Percentiles rank a stretch among this genome's conserved stretches.
Conservation (phyloP, 2,888 invertebrate species). For the Dicranocentrus wangi region DNA sequence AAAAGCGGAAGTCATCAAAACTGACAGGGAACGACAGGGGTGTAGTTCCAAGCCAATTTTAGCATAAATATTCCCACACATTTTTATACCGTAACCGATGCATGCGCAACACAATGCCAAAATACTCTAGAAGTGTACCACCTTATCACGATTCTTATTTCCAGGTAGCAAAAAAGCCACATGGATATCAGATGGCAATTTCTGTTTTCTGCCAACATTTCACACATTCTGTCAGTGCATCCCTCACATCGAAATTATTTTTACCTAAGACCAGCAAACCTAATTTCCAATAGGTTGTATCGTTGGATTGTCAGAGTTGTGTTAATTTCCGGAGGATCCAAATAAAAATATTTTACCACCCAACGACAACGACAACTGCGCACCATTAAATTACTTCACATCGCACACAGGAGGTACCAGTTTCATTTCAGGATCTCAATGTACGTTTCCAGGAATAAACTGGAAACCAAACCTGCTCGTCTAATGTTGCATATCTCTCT, state of each 20-base stretch:
- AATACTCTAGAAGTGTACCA: too few species aligned
- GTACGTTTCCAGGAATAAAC: neutral
- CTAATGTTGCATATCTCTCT: neutral
- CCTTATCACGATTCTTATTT: too few species aligned
- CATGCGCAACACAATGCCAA: too few species aligned
- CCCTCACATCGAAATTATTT: neutral
- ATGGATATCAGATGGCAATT: constrained; percentile 16
- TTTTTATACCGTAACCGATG: too few species aligned
- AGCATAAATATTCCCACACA: too few species aligned
- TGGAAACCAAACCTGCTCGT: neutral
- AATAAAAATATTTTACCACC: neutral
- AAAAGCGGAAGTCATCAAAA: too few species aligned
- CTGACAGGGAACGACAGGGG: too few species aligned
- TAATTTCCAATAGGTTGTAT: neutral
- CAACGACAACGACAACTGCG: neutral
- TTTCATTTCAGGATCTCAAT: neutral
- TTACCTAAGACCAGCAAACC: too few species aligned
- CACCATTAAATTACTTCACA: neutral
- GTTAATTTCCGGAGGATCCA: constrained; percentile 20
- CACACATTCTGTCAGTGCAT: neutral
- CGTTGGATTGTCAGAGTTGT: too few species aligned
- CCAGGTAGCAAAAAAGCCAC: too few species aligned
- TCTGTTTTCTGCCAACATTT: neutral
- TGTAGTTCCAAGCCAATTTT: too few species aligned
- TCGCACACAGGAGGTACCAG: neutral